phyloP scores from a whole-genome alignment of 2,888 invertebrate genomes.

The Fabriciana adippe region DNA sequence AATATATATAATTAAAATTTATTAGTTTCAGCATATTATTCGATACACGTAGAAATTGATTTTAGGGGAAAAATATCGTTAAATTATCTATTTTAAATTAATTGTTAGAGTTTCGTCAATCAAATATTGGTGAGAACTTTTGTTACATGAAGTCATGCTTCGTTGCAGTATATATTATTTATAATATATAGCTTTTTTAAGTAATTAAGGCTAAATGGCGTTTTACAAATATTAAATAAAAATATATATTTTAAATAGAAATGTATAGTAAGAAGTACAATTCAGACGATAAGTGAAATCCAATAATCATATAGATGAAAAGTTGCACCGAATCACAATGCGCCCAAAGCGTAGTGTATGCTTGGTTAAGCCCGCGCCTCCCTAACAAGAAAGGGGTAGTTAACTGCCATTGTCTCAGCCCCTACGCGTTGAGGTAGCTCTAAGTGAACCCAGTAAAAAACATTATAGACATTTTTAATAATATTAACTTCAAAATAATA shows the following conservation, averaged over 20 bases:
- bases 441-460: conserved; percentile 54
- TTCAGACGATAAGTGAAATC: conserved; percentile 22
- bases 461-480: conserved; percentile 34
- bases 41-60: no score
- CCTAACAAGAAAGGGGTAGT: conserved; percentile 81
- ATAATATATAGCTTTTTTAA: no score
- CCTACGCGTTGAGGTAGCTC: conserved; percentile 50
- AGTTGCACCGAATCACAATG: conserved; percentile 53
- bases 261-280: neutral
- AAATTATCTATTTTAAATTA: no score
- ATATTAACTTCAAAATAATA: neutral
- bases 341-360: conserved; percentile 75
- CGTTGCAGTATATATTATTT: no score
- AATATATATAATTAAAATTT: conserved; percentile 3
- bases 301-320: conserved; percentile 21
- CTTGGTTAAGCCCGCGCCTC: conserved; percentile 80
- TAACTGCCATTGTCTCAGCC: conserved; percentile 79
- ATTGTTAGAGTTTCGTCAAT: no score
- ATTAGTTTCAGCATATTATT: neutral
- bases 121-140: no score
- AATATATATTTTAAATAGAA: no score
- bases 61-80: no score
- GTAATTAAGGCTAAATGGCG: no score
- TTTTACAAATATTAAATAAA: no score
- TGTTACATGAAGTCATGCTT: no score